These are phyloP conservation scores for Urocolius indicus DNA, from an alignment of 2,113 vertebrate genomes.

Conservation along the genomic window DNA sequence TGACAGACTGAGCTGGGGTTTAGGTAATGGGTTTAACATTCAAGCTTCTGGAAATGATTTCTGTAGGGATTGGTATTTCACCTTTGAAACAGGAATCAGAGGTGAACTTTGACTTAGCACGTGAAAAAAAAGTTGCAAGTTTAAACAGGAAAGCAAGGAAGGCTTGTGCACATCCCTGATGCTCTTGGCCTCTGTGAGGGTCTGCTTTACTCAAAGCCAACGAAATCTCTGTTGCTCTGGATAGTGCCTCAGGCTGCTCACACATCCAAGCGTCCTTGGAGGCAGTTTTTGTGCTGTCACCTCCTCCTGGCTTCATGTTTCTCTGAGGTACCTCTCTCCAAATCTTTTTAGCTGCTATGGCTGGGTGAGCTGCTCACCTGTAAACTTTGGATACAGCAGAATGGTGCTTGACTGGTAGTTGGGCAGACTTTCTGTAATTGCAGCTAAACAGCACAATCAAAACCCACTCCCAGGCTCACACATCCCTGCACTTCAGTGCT, in stretches of 20 bases:
- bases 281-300: not conserved
- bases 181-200: rapidly evolving
- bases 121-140: not conserved
- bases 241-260: not conserved
- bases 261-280: not conserved
- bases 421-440: not conserved
- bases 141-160: not conserved
- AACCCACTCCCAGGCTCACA: not conserved
- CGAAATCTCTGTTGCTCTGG: not conserved
- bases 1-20: not conserved
- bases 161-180: not conserved
- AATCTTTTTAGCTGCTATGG: not conserved
- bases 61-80: not conserved
- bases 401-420: rapidly evolving
- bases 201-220: not conserved
- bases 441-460: not conserved
- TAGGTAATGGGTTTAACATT: not conserved
- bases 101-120: not conserved
- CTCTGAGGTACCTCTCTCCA: not conserved
- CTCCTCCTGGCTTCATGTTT: not conserved
- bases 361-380: not conserved
- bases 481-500: not conserved
- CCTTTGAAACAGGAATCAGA: not conserved
- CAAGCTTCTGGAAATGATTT: not conserved
- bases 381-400: not conserved